Conservation (phyloP, 92 coral and sea anemone species). For the Plumapathes pennacea region DNA sequence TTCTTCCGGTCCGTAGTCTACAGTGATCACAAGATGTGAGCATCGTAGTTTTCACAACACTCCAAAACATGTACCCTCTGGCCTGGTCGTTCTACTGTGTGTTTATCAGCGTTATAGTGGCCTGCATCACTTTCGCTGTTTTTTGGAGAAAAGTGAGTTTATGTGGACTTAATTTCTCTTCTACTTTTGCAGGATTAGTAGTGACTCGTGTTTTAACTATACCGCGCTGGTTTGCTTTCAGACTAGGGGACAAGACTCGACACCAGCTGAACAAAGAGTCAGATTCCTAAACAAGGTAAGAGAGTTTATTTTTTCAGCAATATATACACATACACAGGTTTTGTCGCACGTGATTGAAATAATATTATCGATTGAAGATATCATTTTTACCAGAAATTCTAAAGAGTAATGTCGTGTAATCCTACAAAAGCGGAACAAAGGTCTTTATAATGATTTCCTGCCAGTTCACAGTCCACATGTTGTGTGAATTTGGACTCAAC, state of each 20-base stretch:
- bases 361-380: neutral
- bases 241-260: conserved; percentile 29
- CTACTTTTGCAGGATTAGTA: no score
- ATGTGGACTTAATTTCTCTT: no score
- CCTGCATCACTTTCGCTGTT: conserved; percentile 8
- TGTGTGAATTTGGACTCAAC: no score
- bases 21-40: no score
- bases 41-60: no score
- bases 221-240: neutral
- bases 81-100: conserved; percentile 22
- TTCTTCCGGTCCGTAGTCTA: no score
- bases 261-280: conserved; percentile 37
- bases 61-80: conserved; percentile 25
- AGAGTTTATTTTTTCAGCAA: neutral
- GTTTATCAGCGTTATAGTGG: conserved; percentile 2
- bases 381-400: neutral
- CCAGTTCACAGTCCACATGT: no score
- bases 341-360: neutral
- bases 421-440: no score
- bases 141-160: conserved; percentile 50
- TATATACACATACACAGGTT: neutral
- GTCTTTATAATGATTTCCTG: no score
- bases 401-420: no score
- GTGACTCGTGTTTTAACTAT: no score
- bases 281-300: conserved; percentile 45